Conservation (phyloP, 30 jellyfish, hydroid and myxozoan genomes). For the Chrysaora quinquecirrha region DNA sequence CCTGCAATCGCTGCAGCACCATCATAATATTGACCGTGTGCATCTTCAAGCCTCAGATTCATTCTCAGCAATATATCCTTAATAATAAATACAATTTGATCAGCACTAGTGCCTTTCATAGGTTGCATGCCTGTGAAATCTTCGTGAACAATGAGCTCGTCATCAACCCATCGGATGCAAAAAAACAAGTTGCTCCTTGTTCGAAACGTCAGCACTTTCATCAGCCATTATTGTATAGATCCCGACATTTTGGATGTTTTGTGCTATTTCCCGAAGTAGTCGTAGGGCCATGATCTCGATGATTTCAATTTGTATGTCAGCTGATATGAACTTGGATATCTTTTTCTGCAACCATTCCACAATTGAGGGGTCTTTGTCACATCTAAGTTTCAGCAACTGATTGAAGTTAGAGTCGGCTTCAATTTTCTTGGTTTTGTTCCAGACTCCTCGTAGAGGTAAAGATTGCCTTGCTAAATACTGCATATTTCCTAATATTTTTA, state of each 20-base stretch:
- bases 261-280: no score
- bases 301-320: constrained; percentile 37
- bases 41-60: background rate
- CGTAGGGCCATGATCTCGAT: constrained; percentile 55
- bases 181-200: constrained; percentile 36
- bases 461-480: constrained; percentile 18
- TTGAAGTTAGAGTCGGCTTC: constrained; percentile 38
- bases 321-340: background rate
- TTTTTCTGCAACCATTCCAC: no score
- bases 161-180: no score
- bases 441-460: background rate
- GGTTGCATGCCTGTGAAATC: constrained; percentile 55
- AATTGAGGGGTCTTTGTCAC: constrained; percentile 25
- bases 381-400: constrained; percentile 30
- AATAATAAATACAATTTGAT: no score
- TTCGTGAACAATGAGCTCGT: constrained; percentile 62
- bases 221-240: constrained; percentile 22
- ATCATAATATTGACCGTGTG: constrained; percentile 54
- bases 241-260: background rate
- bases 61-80: constrained; percentile 4
- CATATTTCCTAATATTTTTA: background rate
- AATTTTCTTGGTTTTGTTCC: background rate
- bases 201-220: constrained; percentile 55
- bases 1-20: constrained; percentile 50
- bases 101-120: constrained; percentile 42